Evolutionary conservation across 1,140 invertebrate genomes (phyloP).

Genomic region (Holotrichia oblita): DNA sequence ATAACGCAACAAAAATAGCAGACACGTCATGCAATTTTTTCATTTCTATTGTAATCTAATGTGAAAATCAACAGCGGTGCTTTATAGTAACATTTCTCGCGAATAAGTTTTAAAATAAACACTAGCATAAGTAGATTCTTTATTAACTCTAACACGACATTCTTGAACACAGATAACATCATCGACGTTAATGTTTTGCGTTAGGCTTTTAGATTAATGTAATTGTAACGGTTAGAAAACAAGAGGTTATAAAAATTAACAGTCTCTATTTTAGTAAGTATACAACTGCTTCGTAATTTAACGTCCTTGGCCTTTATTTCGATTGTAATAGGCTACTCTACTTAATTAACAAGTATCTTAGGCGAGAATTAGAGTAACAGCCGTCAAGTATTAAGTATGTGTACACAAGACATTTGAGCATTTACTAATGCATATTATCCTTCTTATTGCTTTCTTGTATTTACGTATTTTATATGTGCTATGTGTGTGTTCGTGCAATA

Average conservation of each 20-base stretch:
- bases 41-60: too few relatives aligned
- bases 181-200: not conserved
- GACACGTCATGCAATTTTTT: too few relatives aligned
- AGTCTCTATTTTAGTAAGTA: not conserved
- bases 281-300: not conserved
- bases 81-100: not conserved
- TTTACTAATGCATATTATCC: not conserved
- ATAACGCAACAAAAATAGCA: too few relatives aligned
- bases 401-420: not conserved
- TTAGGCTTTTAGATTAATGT: not conserved
- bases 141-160: not conserved
- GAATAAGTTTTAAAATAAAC: not conserved
- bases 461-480: not conserved
- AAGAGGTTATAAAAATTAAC: conserved; percentile 1
- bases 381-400: not conserved
- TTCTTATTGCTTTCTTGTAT: not conserved
- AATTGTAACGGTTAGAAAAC: not conserved
- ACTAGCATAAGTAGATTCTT: not conserved
- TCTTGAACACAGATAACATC: not conserved
- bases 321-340: not conserved
- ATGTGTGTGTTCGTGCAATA: not conserved
- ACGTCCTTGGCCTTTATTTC: conserved; percentile 29
- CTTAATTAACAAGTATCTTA: not conserved
- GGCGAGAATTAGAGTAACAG: not conserved
- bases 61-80: too few relatives aligned